Base-by-base conservation (phyloP, 1,140 invertebrate genomes). In the Dendrolimus kikuchii region DNA sequence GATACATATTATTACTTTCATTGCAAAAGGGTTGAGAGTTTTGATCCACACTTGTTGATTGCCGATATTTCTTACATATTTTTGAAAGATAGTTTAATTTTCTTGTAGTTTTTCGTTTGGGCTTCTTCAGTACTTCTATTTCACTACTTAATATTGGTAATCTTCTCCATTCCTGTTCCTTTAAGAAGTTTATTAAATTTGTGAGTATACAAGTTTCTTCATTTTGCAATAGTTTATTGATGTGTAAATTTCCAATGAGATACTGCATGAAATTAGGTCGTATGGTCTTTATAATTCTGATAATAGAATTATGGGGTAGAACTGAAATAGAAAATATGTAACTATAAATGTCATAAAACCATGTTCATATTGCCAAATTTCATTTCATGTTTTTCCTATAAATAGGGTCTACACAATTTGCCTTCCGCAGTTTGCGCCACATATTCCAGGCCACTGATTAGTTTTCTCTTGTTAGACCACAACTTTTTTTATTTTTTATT, bases 251-350 rank as follows among this genome's bases (percentile, higher is more conserved):
- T 38, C 69, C 74, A 43, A 81, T 59, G 10, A 72, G 47, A 42
- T 73, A 53, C 58, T 55, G 67, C 73, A 85, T 77, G 51, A 68
- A 81, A 36, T 56, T 50, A 48, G 80, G 80, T 58, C 79, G 57
- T 53, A 85, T 74, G 58, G 49, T 69, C 56, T 75, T 53, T 37
- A 85, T 46, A 65, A 81, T 69, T 40, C 59, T 73, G 10, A 68
- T 47, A 40, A 77, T 60, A 9, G 77, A 70, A 6, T 66, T 49
- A 39, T 59, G 59, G 38, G 78, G 73, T 38, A 81, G 41, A 9
- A 51, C 81, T 85, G 68, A 49, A 81, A 79, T 54, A 45, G 46
- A 55, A 43, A 53, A 52, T 9, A 23, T 48, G 41, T 42, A 42
- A 47, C 37, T 38, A 40, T 49, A 40, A 49, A 38, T 40, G 38